Base-by-base conservation (phyloP, 1,140 invertebrate genomes). In the Diachasmimorpha longicaudata region DNA sequence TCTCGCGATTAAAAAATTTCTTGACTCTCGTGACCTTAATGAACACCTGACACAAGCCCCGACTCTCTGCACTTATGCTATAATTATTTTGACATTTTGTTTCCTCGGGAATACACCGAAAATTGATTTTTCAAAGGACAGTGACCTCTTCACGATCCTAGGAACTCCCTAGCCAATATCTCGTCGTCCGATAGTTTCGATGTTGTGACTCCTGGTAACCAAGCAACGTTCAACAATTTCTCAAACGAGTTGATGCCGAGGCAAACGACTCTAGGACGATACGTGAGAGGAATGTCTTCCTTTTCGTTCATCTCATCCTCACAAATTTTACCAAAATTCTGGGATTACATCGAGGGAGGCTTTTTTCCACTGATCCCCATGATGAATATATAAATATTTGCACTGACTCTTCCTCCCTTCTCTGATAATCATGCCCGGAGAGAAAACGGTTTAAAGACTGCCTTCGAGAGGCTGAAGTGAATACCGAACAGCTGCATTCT, bases 401-500 rank as follows among this genome's bases (percentile, higher is more conserved):
- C 48, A 52, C 48, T 52, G 48, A 31, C 31, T n/a, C 11, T 11
- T 52, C 48, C 14, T 52, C 48, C 16, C 16, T 52, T 52, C 48
- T 16, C 0, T 14, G 48, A n/a, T 19, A 52, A 52, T 52, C 14
- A 52, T 52, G 48, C 9, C 58, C 58, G 58, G 19, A 23, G 58
- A 63, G 23, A 63, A 63, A 63, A 63, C 58, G 23, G 23, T 63
- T 63, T 63, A 63, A 63, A 63, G 58, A 63, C 58, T 23, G 4
- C 23, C 58, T 19, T 11, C 58, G 21, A 52, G 48, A 63, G 21
- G 58, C 58, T 63, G 8, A 14, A 25, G 58, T 63, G 58, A 63
- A 63, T 63, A 63, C 58, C 58, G 23, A 63, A 63, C 58, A 63
- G 58, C 58, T 63, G 58, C 58, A 63, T 63, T 63, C 58, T 63